Conservation (phyloP, 1,140 invertebrate species). For the Drepana arcuata region DNA sequence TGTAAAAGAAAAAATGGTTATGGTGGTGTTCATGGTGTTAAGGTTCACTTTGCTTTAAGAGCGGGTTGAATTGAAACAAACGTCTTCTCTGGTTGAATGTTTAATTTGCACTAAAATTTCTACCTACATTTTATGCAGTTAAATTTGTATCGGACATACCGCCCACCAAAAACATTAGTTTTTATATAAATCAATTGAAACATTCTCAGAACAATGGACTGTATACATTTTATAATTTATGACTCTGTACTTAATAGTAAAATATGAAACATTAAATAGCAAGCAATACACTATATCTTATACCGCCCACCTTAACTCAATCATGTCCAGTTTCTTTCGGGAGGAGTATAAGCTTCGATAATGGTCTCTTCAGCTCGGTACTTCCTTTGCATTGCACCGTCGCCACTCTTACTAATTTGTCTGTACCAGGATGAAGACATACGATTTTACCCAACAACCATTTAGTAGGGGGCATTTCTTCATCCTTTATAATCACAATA, state of each 20-base stretch:
- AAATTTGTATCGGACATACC: neutral
- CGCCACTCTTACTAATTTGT: slow-evolving; percentile 9
- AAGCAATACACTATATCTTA: too few relatives aligned
- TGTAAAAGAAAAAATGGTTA: too few relatives aligned
- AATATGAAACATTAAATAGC: too few relatives aligned
- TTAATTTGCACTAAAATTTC: too few relatives aligned
- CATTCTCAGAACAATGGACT: too few relatives aligned
- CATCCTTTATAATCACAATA: neutral
- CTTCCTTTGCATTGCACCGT: slow-evolving; percentile 7
- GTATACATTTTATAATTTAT: too few relatives aligned
- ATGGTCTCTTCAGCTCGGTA: slow-evolving; percentile 6
- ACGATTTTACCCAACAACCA: neutral
- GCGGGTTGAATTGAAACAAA: too few relatives aligned
- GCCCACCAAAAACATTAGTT: neutral
- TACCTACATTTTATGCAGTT: too few relatives aligned
- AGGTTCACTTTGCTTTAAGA: too few relatives aligned
- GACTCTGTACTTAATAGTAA: neutral
- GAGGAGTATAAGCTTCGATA: neutral
- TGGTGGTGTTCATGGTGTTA: too few relatives aligned
- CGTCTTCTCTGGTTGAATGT: too few relatives aligned
- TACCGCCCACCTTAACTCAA: neutral
- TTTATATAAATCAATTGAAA: neutral
- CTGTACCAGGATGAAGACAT: slow-evolving; percentile 1
- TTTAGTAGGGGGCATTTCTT: neutral
- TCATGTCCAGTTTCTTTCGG: neutral